Evolutionary conservation across 2,888 invertebrate species (phyloP), one percentile per base, ranked within the genome.

Genomic region (Nebria brevicollis): DNA sequence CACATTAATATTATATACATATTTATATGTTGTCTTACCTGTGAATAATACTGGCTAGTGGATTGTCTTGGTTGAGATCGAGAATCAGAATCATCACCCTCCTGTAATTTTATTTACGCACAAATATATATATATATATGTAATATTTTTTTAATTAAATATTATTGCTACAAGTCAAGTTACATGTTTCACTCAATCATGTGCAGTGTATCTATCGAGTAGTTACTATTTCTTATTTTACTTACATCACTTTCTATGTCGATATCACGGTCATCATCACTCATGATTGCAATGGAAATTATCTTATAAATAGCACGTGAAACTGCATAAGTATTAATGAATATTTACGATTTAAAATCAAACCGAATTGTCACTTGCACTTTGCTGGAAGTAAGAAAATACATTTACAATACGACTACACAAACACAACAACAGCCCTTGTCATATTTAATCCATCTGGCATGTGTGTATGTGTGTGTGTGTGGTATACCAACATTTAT

Each of bases 191-290:
- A 70, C 15, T 81, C 75, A 82, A 72, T 81, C 73, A 20, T 20
- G 82, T 26, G 25, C 20, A 34, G 4, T 34, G 34, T 34, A 34
- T 34, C 34, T 34, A 34, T 34, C 5, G 34, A 34, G 34, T 34
- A 4, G 34, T 34, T 34, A 34, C 34, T 34, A 34, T 34, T 34
- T 34, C 34, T 34, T 34, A 34, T 34, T 34, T 2, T 34, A 81
- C 96, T 93, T 92, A 97, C 97, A 91, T 97, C 97, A 92, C 97
- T 97, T 91, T 97, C 97, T 87, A 97, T 95, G 90, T 97, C 97
- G 89, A 97, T 96, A 90, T 97, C 97, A 87, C 96, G 93, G 90
- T 97, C 97, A 90, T 97, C 97, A 90, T 97, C 97, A 90, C 97
- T 97, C 96, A 97, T 97, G 80, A 75, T 80, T 80, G 72, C 11